Percentiles rank a stretch among this genome's conserved stretches.
Evolutionary conservation across 2,888 invertebrate genomes (phyloP).

Genomic region (Aleiodes testaceus): DNA sequence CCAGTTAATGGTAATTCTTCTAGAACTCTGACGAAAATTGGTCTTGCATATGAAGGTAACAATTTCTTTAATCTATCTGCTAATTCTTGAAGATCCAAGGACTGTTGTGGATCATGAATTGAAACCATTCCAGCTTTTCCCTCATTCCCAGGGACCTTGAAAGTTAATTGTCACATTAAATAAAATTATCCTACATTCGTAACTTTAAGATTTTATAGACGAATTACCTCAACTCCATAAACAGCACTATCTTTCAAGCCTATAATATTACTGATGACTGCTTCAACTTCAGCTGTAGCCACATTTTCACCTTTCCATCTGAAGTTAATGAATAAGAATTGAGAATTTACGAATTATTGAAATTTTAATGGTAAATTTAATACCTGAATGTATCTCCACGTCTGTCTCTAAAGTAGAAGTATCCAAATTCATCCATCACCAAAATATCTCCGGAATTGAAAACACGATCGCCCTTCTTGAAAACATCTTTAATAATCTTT

Average conservation of each 20-base stretch:
- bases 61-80: slow-evolving; percentile 80
- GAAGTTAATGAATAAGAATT: not conserved
- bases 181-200: slow-evolving; percentile 1
- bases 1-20: slow-evolving; percentile 86
- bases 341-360: not conserved
- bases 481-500: slow-evolving; percentile 88
- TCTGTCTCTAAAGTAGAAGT: slow-evolving; percentile 94
- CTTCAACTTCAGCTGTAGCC: slow-evolving; percentile 95
- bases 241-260: slow-evolving; percentile 87
- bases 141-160: slow-evolving; percentile 84
- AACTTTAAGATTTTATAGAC: not conserved
- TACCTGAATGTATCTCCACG: slow-evolving; percentile 86
- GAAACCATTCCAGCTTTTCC: slow-evolving; percentile 97
- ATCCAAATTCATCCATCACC: slow-evolving; percentile 92
- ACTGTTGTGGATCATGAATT: slow-evolving; percentile 81
- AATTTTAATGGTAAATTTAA: slow-evolving; percentile 1
- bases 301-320: slow-evolving; percentile 98
- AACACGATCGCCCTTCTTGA: slow-evolving; percentile 88
- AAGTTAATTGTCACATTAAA: slow-evolving; percentile 31
- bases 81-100: slow-evolving; percentile 77
- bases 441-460: slow-evolving; percentile 95
- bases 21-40: slow-evolving; percentile 89
- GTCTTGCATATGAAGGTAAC: slow-evolving; percentile 90
- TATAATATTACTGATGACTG: slow-evolving; percentile 85
- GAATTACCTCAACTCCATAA: slow-evolving; percentile 89